Evolutionary conservation across 1,140 invertebrate species (phyloP).

Genomic region (Ectropis grisescens): DNA sequence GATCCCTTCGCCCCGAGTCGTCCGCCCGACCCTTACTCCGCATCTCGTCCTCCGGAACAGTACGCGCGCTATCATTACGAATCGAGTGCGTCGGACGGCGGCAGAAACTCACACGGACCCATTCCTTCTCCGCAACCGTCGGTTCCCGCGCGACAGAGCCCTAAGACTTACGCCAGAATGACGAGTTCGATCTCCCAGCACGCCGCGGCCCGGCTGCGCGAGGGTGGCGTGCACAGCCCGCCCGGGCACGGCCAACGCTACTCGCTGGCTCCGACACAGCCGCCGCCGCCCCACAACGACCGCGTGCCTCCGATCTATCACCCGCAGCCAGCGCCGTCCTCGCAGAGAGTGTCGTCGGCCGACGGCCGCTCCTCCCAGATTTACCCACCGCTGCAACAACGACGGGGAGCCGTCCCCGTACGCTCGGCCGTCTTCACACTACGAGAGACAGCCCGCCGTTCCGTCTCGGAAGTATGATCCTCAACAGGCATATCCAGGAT

Average conservation of each 20-base stretch:
- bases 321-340: conserved; percentile 31
- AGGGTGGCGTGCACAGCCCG: conserved; percentile 33
- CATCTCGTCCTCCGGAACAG: conserved; percentile 39
- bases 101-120: conserved; percentile 34
- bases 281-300: conserved; percentile 52
- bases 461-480: conserved; percentile 53
- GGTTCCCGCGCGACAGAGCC: conserved; percentile 40
- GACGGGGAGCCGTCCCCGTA: conserved; percentile 41
- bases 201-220: conserved; percentile 34
- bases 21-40: conserved; percentile 45
- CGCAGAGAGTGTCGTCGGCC: conserved; percentile 24
- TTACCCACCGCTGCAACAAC: conserved; percentile 33
- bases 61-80: conserved; percentile 51
- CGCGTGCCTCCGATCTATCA: conserved; percentile 57
- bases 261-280: conserved; percentile 32
- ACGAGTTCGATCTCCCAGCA: conserved; percentile 45
- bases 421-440: conserved; percentile 28
- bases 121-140: conserved; percentile 47
- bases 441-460: conserved; percentile 42
- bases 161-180: conserved; percentile 48
- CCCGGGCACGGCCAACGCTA: conserved; percentile 42
- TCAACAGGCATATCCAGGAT: conserved; percentile 57
- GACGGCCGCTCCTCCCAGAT: conserved; percentile 34
- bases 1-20: conserved; percentile 41
- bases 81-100: conserved; percentile 25